Evolutionary conservation across 2,888 invertebrate genomes (phyloP).

Genomic region (Tiliacea aurago): DNA sequence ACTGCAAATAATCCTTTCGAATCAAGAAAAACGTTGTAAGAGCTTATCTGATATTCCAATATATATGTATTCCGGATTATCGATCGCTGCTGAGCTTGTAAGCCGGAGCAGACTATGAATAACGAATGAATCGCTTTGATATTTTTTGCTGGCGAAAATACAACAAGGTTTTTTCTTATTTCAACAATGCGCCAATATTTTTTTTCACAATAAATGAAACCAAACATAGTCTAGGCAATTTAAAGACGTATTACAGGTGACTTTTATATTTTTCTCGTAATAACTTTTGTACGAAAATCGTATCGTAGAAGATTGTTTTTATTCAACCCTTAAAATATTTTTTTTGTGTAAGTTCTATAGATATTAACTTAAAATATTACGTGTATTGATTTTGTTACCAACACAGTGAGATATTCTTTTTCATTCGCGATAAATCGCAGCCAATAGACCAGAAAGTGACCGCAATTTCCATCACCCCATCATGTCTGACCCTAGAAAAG

Average conservation of each 20-base stretch:
- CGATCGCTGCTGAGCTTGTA: neutral
- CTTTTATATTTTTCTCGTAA: no score
- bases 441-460: neutral
- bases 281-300: neutral
- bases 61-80: neutral
- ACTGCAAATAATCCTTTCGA: neutral
- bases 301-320: neutral
- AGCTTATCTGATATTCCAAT: neutral
- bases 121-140: neutral
- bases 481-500: neutral
- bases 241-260: no score
- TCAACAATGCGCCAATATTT: neutral
- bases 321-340: neutral
- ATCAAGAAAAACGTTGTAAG: neutral
- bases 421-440: neutral
- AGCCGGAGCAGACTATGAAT: neutral
- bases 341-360: no score
- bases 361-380: no score
- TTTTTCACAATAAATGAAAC: neutral
- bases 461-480: neutral
- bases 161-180: neutral
- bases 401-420: no score
- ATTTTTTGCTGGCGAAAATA: neutral
- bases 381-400: no score
- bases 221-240: neutral